phyloP scores from a whole-genome alignment of 2,797 vertebrate species.

The Anomalospiza imberbis region DNA sequence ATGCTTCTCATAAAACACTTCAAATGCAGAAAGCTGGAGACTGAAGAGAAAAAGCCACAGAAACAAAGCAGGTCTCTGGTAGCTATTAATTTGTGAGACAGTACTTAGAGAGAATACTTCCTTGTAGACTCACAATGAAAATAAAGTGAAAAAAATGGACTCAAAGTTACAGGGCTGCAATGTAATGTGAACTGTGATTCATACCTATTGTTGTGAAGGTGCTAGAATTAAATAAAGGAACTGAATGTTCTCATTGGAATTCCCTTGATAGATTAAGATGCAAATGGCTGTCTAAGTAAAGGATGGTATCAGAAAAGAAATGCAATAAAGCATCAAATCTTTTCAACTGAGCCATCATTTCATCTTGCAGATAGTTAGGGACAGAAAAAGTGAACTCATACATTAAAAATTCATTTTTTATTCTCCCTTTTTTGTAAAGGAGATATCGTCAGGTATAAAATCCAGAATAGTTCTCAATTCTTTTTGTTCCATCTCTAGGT shows the following conservation, averaged over 20 bases:
- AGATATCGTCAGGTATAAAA: not conserved
- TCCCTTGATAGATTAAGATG: not conserved
- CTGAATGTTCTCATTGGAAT: not conserved
- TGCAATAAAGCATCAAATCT: not conserved
- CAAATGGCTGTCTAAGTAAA: not conserved
- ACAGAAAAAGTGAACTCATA: not conserved
- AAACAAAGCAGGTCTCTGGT: not conserved
- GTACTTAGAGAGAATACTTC: not conserved
- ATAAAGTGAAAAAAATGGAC: not conserved
- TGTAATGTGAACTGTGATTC: not conserved
- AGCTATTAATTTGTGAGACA: not conserved
- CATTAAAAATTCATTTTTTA: not conserved
- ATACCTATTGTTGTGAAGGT: not conserved
- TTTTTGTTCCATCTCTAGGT: not conserved
- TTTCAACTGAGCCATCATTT: not conserved
- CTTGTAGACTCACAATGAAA: not conserved
- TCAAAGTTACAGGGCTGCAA: not conserved
- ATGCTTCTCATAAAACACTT: not conserved
- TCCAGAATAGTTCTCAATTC: not conserved
- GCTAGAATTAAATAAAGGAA: slow-evolving; percentile 1
- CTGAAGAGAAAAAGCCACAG: not conserved
- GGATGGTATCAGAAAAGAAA: not conserved
- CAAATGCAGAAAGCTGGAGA: not conserved
- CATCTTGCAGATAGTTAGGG: not conserved
- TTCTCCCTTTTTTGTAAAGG: not conserved